phyloP scores from a whole-genome alignment of 1,140 invertebrate species.

The Octopus bimaculoides region DNA sequence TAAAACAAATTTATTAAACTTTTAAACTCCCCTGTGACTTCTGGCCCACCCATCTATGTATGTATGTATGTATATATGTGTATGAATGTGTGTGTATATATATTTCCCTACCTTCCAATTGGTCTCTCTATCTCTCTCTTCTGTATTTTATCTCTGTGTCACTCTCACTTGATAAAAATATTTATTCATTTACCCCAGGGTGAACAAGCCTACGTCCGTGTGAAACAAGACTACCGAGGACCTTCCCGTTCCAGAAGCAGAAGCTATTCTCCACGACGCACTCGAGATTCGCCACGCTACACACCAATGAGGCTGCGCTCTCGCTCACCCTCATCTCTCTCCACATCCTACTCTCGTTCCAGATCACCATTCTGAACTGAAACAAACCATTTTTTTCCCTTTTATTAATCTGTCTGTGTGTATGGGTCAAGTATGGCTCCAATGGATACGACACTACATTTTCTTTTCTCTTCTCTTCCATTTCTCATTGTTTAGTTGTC shows the following conservation, averaged over 20 bases:
- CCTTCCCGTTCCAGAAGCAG: constrained; percentile 59
- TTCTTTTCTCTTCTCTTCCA: too few relatives aligned
- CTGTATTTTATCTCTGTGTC: background rate
- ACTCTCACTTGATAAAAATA: constrained; percentile 15
- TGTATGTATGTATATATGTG: too few relatives aligned
- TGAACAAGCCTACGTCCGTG: constrained; percentile 90
- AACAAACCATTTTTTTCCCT: too few relatives aligned
- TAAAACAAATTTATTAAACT: too few relatives aligned
- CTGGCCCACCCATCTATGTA: too few relatives aligned
- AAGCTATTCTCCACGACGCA: constrained; percentile 65
- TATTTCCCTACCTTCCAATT: background rate
- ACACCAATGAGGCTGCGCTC: constrained; percentile 82
- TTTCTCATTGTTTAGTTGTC: too few relatives aligned
- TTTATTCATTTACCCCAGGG: constrained; percentile 65
- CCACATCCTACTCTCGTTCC: constrained; percentile 15
- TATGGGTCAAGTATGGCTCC: too few relatives aligned
- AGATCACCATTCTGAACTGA: constrained; percentile 12
- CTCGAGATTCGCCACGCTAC: constrained; percentile 70
- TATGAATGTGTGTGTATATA: too few relatives aligned
- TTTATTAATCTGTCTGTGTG: too few relatives aligned
- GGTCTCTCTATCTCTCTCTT: background rate
- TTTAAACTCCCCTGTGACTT: too few relatives aligned
- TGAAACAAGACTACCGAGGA: constrained; percentile 84
- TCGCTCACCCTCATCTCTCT: constrained; percentile 53
- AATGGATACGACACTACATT: too few relatives aligned